Evolutionary conservation across 2,113 vertebrate genomes (phyloP).

Genomic region (Sinocyclocheilus anophthalmus): DNA sequence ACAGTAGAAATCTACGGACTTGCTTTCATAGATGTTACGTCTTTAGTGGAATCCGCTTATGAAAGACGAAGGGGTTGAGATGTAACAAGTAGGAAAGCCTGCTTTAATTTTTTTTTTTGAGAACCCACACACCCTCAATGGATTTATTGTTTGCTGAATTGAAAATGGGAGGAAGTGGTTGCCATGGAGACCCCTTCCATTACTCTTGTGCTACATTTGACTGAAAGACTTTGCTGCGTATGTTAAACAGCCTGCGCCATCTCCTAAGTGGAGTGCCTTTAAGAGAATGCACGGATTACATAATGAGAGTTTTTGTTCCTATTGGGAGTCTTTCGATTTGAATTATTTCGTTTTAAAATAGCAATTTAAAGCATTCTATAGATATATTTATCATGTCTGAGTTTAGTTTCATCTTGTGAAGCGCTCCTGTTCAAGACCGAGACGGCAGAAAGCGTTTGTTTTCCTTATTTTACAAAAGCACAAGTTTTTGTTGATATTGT

Average conservation of each 20-base stretch:
- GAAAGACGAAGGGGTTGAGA: slow-evolving; percentile 42
- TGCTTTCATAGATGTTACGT: not conserved
- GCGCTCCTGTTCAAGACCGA: too few species aligned
- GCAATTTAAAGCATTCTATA: too few species aligned
- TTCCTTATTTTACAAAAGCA: too few species aligned
- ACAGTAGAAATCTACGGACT: not conserved
- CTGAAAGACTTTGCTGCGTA: slow-evolving; percentile 44
- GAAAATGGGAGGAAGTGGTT: slow-evolving; percentile 70
- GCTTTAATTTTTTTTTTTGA: slow-evolving; percentile 31
- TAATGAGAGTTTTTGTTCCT: too few species aligned
- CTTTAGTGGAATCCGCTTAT: slow-evolving; percentile 15
- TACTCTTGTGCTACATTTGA: slow-evolving; percentile 57
- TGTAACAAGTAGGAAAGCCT: slow-evolving; percentile 46
- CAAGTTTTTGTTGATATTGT: too few species aligned
- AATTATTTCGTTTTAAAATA: too few species aligned
- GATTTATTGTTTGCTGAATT: slow-evolving; percentile 56
- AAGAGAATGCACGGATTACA: too few species aligned
- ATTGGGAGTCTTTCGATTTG: too few species aligned
- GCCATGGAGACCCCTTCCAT: slow-evolving; percentile 81
- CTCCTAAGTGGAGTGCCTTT: too few species aligned
- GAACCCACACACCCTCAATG: slow-evolving; percentile 66
- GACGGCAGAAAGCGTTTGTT: too few species aligned
- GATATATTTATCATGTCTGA: too few species aligned
- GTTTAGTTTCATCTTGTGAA: too few species aligned
- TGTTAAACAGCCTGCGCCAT: slow-evolving; percentile 30